Conservation (phyloP, 2,113 vertebrate genomes). For the Eulemur macaco region DNA sequence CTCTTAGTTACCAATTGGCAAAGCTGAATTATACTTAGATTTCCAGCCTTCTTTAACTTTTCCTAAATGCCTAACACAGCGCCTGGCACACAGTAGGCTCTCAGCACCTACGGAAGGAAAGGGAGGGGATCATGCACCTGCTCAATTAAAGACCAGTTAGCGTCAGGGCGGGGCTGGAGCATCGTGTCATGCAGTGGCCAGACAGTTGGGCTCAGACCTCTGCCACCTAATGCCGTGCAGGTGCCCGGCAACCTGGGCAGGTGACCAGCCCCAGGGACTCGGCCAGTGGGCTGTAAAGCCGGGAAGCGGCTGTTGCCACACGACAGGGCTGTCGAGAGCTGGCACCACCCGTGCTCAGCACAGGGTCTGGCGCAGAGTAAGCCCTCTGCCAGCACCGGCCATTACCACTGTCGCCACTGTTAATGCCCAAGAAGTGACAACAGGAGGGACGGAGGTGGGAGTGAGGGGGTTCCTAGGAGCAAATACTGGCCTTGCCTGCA, state of each 20-base stretch:
- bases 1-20: not conserved
- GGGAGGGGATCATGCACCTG: rapidly evolving
- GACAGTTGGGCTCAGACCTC: not conserved
- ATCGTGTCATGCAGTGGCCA: rapidly evolving
- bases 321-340: too few relatives aligned
- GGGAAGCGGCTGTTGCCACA: rapidly evolving
- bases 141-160: rapidly evolving
- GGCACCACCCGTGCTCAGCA: rapidly evolving
- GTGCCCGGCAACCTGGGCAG: not conserved
- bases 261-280: not conserved
- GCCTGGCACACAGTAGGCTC: not conserved
- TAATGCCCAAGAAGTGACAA: not conserved
- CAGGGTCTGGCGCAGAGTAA: rapidly evolving
- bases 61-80: rapidly evolving
- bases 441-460: not conserved
- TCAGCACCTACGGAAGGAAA: not conserved
- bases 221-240: not conserved
- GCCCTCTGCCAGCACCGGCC: rapidly evolving
- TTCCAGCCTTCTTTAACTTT: not conserved
- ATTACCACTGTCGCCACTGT: rapidly evolving
- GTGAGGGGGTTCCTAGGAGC: not conserved
- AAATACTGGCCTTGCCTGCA: not conserved
- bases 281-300: not conserved
- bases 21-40: not conserved
- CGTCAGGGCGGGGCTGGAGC: rapidly evolving